Conservation (phyloP, 2,888 invertebrate species). For the Pachliopta kotzebuea region DNA sequence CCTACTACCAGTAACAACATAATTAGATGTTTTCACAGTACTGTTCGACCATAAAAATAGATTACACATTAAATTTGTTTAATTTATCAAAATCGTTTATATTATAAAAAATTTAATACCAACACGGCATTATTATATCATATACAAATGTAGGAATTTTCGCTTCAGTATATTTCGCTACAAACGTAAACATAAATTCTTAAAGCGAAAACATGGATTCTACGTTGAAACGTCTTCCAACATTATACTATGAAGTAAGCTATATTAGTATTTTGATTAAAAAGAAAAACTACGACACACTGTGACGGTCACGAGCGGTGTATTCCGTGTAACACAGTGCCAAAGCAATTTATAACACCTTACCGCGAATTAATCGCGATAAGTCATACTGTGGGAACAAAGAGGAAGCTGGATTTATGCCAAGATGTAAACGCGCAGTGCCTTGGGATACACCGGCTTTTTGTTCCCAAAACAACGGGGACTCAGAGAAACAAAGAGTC, state of each 20-base stretch:
- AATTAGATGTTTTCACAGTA: no score
- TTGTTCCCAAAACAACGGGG: neutral
- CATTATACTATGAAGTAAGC: neutral
- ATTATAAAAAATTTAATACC: no score
- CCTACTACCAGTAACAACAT: no score
- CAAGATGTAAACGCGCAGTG: constrained; percentile 40
- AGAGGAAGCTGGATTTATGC: constrained; percentile 58
- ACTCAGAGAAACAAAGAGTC: neutral
- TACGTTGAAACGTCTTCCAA: constrained; percentile 8
- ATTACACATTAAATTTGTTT: no score
- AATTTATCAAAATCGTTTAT: no score
- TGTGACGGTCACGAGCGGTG: constrained; percentile 8
- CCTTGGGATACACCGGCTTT: constrained; percentile 29
- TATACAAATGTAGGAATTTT: no score
- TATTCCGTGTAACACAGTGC: constrained; percentile 21
- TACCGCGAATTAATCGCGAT: constrained; percentile 39
- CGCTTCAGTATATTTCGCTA: no score
- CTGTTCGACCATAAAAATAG: no score
- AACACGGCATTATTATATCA: no score
- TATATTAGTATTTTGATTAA: neutral
- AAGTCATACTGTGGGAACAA: constrained; percentile 65
- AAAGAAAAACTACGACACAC: constrained; percentile 7
- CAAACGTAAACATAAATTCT: no score
- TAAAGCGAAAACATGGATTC: constrained; percentile 10
- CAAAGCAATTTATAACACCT: constrained; percentile 31